A percentile compares a stretch with the other conserved stretches of the same genome.
Conservation (phyloP, 2,888 invertebrate species). For the Capitulum mitella region DNA sequence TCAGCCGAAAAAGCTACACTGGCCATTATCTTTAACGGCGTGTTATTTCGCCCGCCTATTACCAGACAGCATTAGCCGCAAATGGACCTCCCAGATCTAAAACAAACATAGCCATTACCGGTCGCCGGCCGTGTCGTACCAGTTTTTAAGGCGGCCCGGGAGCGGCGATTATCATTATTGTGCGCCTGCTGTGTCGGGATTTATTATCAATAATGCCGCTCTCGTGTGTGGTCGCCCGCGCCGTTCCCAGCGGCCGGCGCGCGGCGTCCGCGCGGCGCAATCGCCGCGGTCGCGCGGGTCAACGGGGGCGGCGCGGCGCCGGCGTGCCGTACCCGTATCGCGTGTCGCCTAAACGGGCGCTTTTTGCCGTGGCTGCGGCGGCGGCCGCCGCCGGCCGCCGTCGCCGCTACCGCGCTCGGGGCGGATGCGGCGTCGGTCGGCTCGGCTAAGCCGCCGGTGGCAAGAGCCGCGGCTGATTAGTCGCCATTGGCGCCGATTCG, state of each 20-base stretch:
- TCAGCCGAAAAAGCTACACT: background rate
- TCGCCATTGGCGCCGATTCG: too few relatives aligned
- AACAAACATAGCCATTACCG: constrained; percentile 14
- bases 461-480: too few relatives aligned
- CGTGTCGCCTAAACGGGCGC: background rate
- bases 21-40: background rate
- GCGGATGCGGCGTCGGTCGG: too few relatives aligned
- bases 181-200: background rate
- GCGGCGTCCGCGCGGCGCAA: background rate
- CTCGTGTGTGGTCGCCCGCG: constrained; percentile 6
- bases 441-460: too few relatives aligned
- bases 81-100: constrained; percentile 7
- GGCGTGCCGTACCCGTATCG: background rate
- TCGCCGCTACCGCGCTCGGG: too few relatives aligned
- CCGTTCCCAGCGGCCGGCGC: background rate
- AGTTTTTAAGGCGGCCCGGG: background rate
- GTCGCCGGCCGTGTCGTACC: background rate
- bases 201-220: constrained; percentile 16
- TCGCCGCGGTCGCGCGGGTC: background rate
- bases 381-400: too few relatives aligned
- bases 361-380: too few relatives aligned
- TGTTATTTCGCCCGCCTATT: background rate
- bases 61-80: background rate
- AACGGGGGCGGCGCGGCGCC: background rate
- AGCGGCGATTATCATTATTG: background rate